Evolutionary conservation across 2,888 invertebrate genomes (phyloP).

Genomic region (Caenorhabditis sp.): DNA sequence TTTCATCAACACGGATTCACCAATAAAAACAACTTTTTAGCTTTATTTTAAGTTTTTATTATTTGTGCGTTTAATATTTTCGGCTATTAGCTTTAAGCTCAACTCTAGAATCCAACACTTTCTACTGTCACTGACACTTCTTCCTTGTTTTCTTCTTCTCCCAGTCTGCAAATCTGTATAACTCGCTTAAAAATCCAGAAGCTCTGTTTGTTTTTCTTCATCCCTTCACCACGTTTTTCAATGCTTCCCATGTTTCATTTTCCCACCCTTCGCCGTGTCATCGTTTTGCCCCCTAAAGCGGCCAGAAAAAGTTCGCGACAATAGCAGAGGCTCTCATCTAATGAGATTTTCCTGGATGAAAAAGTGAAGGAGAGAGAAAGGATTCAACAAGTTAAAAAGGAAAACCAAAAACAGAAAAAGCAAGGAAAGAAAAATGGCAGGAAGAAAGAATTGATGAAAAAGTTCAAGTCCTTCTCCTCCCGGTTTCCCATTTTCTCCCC

Average conservation of each 20-base stretch:
- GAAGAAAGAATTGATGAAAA: slow-evolving; percentile 21
- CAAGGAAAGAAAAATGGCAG: slow-evolving; percentile 11
- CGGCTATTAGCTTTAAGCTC: not conserved
- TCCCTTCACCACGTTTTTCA: slow-evolving; percentile 5
- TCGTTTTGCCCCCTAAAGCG: slow-evolving; percentile 9
- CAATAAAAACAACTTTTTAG: no score
- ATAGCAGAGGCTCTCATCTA: slow-evolving; percentile 28
- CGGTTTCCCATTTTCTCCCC: not conserved
- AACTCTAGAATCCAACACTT: not conserved
- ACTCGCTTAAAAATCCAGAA: not conserved
- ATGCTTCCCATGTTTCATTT: slow-evolving; percentile 2
- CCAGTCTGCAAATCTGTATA: not conserved
- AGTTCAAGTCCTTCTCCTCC: slow-evolving; percentile 19
- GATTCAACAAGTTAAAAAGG: not conserved
- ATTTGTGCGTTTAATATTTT: no score
- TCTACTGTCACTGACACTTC: not conserved
- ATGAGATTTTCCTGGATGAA: slow-evolving; percentile 42
- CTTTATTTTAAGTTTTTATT: no score
- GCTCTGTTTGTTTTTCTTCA: not conserved
- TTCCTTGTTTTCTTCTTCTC: not conserved
- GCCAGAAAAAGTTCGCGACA: slow-evolving; percentile 34
- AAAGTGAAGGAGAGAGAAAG: not conserved
- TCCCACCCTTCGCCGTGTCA: slow-evolving; percentile 5
- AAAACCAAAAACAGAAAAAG: slow-evolving; percentile 30
- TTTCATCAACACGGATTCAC: no score